These are phyloP conservation scores for Ericerus pela DNA, from an alignment of 1,140 invertebrate species.

Conservation along the genomic window DNA sequence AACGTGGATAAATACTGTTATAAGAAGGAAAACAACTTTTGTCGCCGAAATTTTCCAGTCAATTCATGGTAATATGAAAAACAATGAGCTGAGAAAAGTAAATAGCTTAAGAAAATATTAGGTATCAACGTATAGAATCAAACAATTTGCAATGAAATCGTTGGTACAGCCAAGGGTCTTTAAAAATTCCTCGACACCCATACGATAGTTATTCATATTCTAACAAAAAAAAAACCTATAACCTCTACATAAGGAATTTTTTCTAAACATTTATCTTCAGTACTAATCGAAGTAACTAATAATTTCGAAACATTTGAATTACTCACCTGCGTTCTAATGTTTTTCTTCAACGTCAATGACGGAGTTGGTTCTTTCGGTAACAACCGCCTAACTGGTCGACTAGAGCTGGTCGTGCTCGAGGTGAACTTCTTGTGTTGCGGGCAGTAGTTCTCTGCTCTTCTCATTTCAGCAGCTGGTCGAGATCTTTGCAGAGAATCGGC, in stretches of 20 bases:
- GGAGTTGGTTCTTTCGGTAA: background rate
- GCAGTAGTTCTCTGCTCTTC: background rate
- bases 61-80: too few relatives aligned
- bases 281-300: background rate
- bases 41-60: too few relatives aligned
- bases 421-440: slow-evolving; percentile 1
- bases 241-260: background rate
- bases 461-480: background rate
- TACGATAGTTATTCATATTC: too few relatives aligned
- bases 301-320: background rate
- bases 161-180: too few relatives aligned
- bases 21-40: too few relatives aligned
- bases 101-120: too few relatives aligned
- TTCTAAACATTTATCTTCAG: background rate
- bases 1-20: too few relatives aligned
- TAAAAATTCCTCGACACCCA: too few relatives aligned
- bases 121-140: too few relatives aligned
- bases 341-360: background rate
- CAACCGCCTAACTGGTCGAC: background rate
- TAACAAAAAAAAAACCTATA: background rate
- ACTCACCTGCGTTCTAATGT: background rate
- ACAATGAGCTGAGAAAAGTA: too few relatives aligned
- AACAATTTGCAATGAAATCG: too few relatives aligned
- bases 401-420: background rate
- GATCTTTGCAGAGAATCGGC: too few relatives aligned